phyloP scores from a whole-genome alignment of 2,888 invertebrate species.

The Drosophila multiciliata region DNA sequence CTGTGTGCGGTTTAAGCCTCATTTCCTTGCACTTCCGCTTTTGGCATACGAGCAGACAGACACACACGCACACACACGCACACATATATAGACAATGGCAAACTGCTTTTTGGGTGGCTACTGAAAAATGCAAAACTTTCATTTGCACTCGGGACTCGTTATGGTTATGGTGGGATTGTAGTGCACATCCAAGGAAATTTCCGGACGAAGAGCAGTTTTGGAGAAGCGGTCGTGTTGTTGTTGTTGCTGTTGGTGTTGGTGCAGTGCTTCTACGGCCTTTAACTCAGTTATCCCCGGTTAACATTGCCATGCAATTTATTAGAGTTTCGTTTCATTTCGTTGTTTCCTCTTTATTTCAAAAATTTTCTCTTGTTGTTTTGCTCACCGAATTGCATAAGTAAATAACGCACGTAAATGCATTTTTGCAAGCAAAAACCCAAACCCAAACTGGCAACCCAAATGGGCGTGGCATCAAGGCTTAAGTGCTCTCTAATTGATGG shows the following conservation, averaged over 20 bases:
- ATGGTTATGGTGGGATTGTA: slow-evolving; percentile 32
- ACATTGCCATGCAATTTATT: slow-evolving; percentile 69
- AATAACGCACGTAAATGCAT: slow-evolving; percentile 76
- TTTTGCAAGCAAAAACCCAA: slow-evolving; percentile 36
- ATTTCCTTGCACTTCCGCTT: slow-evolving; percentile 74
- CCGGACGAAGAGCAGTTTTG: background rate
- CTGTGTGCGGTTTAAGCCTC: slow-evolving; percentile 76
- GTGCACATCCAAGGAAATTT: slow-evolving; percentile 33
- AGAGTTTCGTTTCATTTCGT: slow-evolving; percentile 55
- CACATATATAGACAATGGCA: slow-evolving; percentile 59
- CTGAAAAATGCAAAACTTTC: slow-evolving; percentile 76
- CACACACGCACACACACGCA: slow-evolving; percentile 34
- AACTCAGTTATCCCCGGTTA: slow-evolving; percentile 69
- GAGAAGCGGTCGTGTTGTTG: background rate
- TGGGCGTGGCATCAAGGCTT: background rate
- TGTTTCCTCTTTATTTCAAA: slow-evolving; percentile 1
- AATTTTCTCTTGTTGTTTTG: slow-evolving; percentile 4
- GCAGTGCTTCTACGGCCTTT: slow-evolving; percentile 56
- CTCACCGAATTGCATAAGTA: slow-evolving; percentile 64
- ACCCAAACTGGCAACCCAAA: background rate
- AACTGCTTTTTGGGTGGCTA: slow-evolving; percentile 61
- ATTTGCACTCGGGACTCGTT: slow-evolving; percentile 71
- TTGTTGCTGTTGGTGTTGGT: background rate
- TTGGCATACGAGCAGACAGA: slow-evolving; percentile 60
- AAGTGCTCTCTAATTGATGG: slow-evolving; percentile 36